Conservation (phyloP, 2,888 invertebrate species). For the Eristalinus sepulchralis region DNA sequence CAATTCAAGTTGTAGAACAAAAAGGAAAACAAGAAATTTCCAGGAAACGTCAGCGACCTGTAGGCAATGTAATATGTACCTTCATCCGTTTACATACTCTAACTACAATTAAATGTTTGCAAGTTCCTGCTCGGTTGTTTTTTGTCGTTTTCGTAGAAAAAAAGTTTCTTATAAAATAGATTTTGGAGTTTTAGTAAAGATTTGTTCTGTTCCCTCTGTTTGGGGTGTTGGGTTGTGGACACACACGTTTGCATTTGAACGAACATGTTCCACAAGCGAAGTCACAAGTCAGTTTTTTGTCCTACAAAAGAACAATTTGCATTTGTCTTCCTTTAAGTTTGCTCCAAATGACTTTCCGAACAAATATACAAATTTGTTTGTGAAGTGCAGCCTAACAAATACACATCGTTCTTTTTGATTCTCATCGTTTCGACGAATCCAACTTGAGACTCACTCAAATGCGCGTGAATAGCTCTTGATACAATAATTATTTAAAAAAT, state of each 20-base stretch:
- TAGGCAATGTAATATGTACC: conserved; percentile 38
- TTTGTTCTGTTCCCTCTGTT: background rate
- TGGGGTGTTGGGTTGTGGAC: background rate
- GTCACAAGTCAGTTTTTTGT: too few species aligned
- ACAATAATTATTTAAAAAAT: too few species aligned
- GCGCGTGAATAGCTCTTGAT: too few species aligned
- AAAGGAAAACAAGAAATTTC: conserved; percentile 21
- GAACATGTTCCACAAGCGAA: too few species aligned
- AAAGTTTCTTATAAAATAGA: conserved; percentile 16
- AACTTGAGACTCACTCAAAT: background rate
- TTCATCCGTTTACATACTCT: conserved; percentile 20
- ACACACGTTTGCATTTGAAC: background rate
- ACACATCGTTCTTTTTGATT: background rate
- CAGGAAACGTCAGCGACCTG: conserved; percentile 63
- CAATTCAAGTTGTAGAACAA: background rate
- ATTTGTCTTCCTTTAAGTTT: too few species aligned
- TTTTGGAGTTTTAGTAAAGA: background rate
- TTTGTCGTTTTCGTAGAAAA: conserved; percentile 10
- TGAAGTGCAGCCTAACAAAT: background rate
- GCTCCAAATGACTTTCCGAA: too few species aligned
- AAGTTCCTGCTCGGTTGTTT: conserved; percentile 23
- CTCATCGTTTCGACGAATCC: background rate
- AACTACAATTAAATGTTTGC: conserved; percentile 17
- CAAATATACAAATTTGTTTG: background rate
- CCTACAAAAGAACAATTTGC: too few species aligned